phyloP scores from a whole-genome alignment of 1,140 invertebrate species.

The Drosophila oshimai region DNA sequence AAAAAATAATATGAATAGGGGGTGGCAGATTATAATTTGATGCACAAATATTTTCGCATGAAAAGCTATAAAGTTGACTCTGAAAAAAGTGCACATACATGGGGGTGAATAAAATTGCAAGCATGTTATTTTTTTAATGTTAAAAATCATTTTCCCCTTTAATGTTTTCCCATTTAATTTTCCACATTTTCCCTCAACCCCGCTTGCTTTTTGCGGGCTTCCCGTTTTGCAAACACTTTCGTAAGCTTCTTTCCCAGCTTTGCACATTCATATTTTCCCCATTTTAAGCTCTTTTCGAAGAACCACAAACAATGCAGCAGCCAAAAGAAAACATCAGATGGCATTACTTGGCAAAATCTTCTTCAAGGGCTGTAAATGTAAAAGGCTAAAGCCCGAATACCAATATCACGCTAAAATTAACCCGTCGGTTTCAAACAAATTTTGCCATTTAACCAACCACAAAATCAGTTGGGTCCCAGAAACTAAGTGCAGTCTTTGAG shows the following conservation, averaged over 20 bases:
- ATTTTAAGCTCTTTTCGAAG: not conserved
- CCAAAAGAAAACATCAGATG: not conserved
- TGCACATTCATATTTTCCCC: conserved; percentile 26
- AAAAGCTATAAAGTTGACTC: conserved; percentile 1
- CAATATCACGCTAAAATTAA: conserved; percentile 67
- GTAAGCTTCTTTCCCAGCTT: conserved; percentile 1
- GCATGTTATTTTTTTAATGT: not conserved
- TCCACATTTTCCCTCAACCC: not conserved
- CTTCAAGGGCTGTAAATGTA: not conserved
- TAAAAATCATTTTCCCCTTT: not conserved
- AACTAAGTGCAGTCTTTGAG: not conserved
- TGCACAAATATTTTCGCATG: not conserved
- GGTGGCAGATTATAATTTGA: conserved; percentile 1
- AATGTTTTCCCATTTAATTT: not conserved
- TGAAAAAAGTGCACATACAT: not conserved
- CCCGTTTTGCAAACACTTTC: not conserved
- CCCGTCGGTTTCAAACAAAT: not conserved
- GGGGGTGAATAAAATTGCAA: not conserved
- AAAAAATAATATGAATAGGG: too few species aligned
- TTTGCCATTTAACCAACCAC: not conserved
- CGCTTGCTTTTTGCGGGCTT: not conserved
- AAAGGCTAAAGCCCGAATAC: conserved; percentile 22
- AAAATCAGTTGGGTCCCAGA: not conserved
- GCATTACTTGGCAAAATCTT: conserved; percentile 13
- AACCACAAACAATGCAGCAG: conserved; percentile 35